Base-by-base conservation (phyloP, 23 tunicate genomes). In the Corella eumyota region DNA sequence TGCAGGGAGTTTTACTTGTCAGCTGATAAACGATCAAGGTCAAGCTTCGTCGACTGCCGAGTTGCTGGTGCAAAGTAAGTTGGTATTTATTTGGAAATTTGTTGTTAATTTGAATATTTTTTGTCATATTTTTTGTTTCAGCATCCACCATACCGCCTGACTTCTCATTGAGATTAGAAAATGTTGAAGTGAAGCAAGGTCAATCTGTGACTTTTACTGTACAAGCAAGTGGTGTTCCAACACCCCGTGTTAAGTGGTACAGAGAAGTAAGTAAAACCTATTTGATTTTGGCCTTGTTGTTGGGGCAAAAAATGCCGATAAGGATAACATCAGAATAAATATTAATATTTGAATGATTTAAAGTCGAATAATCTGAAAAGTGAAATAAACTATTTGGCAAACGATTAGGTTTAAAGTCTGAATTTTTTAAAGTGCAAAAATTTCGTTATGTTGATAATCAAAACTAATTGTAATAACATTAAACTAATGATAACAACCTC, bases 241-340 rank as follows among this genome's bases (percentile, higher is more conserved):
- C 96, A 23, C 91, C 97, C 34, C 76, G 80, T 11, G 76, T 92
- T 3, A 71, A 64, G 55, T 92, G 98, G 98, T 76, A 75, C 70
- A 65, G 93, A 60, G 98, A 92, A 81, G 96, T 88, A 34, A 47
- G 80, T 32, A 3, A 2, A 44, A 7, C 45, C 33, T 3, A n/a
- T n/a, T n/a, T n/a, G n/a, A n/a, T n/a, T n/a, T n/a, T 11, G 48
- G 11, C 48, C 48, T 44, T 44, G 11, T 11, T 44, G 48, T 44
- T 11, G n/a, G n/a, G n/a, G n/a, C n/a, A n/a, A n/a, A n/a, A n/a
- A n/a, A n/a, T n/a, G n/a, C n/a, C n/a, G n/a, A n/a, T n/a, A n/a
- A n/a, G n/a, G n/a, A n/a, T n/a, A n/a, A n/a, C n/a, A n/a, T n/a
- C n/a, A n/a, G n/a, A n/a, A n/a, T n/a, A n/a, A n/a, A n/a, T n/a